A percentile compares a stretch with the other conserved stretches of the same genome.
These are phyloP conservation scores for Caenorhabditis becei DNA, from an alignment of 2,888 invertebrate genomes.

Conservation along the genomic window DNA sequence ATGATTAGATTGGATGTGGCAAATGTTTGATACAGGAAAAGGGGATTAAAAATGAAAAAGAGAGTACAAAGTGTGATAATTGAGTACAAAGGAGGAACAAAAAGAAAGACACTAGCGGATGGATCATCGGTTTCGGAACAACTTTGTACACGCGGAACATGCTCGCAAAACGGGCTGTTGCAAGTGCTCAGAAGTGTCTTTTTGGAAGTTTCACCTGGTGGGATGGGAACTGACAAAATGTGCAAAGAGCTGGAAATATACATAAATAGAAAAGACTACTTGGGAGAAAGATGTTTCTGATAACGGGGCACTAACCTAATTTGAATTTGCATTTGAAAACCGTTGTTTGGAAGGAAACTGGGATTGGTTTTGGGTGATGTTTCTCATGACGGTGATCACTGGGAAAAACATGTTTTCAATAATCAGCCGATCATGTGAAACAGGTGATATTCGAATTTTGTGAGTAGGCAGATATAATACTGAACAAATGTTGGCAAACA, in stretches of 20 bases:
- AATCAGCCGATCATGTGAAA: neutral
- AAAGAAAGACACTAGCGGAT: slow-evolving; percentile 62
- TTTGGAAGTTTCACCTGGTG: slow-evolving; percentile 17
- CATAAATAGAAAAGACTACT: slow-evolving; percentile 28
- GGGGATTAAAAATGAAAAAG: slow-evolving; percentile 21
- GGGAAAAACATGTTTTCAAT: slow-evolving; percentile 11
- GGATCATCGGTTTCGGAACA: slow-evolving; percentile 57
- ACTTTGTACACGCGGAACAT: slow-evolving; percentile 57
- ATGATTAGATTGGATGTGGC: slow-evolving; percentile 4
- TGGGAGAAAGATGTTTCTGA: slow-evolving; percentile 14
- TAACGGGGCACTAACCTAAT: slow-evolving; percentile 13
- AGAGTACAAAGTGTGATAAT: slow-evolving; percentile 27
- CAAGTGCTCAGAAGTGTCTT: neutral
- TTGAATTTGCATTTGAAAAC: neutral
- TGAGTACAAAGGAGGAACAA: slow-evolving; percentile 24
- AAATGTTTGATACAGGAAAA: slow-evolving; percentile 5
- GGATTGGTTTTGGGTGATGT: neutral
- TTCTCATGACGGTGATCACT: neutral
- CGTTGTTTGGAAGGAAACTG: neutral
- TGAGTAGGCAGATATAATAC: slow-evolving; percentile 31
- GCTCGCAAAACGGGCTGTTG: slow-evolving; percentile 12
- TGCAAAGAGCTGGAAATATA: slow-evolving; percentile 25
- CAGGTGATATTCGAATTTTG: neutral
- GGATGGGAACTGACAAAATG: slow-evolving; percentile 36
- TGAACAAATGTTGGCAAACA: slow-evolving; percentile 38